A percentile compares a stretch with the other conserved stretches of the same genome.
Evolutionary conservation across 1,140 invertebrate genomes (phyloP).

Genomic region (Matsumurasca onukii): DNA sequence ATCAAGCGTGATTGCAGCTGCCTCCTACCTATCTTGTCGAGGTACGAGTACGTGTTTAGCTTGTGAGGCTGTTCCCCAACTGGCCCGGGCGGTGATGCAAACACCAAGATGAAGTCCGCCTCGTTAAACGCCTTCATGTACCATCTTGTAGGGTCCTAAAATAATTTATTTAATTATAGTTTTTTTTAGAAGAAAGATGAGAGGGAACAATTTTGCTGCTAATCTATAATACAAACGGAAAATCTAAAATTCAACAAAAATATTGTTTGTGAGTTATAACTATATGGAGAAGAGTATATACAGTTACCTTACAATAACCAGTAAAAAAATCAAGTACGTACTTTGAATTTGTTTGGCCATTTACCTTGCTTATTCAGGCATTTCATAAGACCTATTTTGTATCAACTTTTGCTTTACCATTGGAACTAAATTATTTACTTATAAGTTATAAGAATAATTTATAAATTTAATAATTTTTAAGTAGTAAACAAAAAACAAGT

Average conservation of each 20-base stretch:
- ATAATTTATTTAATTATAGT: not conserved
- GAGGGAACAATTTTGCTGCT: too few species aligned
- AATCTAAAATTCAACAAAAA: not conserved
- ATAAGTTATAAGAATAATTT: too few species aligned
- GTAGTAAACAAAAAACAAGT: too few species aligned
- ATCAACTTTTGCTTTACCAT: too few species aligned
- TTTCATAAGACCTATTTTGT: too few species aligned
- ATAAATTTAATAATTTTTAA: too few species aligned
- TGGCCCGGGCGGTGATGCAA: constrained; percentile 27
- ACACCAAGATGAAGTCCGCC: constrained; percentile 30
- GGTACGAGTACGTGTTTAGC: constrained; percentile 27
- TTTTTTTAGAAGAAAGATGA: not conserved
- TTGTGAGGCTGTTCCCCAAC: constrained; percentile 19
- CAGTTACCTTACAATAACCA: too few species aligned
- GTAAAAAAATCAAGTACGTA: too few species aligned
- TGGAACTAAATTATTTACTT: too few species aligned
- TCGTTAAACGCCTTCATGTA: constrained; percentile 28
- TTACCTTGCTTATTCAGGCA: too few species aligned
- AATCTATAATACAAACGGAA: not conserved
- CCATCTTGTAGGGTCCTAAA: constrained; percentile 31
- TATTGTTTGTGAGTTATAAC: not conserved
- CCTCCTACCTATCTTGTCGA: constrained; percentile 28
- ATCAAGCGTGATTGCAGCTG: constrained; percentile 15
- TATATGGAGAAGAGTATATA: too few species aligned
- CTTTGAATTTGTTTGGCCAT: too few species aligned